Conservation (phyloP, 2,888 invertebrate species). For the Glaucopsyche alexis region DNA sequence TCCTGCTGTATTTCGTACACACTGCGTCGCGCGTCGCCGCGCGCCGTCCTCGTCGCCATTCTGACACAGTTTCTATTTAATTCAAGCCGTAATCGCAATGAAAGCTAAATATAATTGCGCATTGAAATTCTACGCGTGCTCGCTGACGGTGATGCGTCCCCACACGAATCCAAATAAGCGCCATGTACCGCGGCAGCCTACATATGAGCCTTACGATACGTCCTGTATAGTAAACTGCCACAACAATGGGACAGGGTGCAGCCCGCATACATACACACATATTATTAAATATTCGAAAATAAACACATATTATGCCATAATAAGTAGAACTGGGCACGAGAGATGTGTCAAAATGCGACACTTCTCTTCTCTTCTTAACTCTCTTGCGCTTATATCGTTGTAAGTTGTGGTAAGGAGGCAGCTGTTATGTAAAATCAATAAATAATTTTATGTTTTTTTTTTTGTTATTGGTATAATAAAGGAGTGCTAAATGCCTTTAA, state of each 20-base stretch:
- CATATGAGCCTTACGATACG: conserved; percentile 64
- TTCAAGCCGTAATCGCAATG: conserved; percentile 58
- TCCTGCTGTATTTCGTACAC: no score
- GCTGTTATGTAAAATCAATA: no score
- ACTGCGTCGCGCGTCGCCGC: neutral
- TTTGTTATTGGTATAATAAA: no score
- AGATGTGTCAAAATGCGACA: neutral
- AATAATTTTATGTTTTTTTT: no score
- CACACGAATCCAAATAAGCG: conserved; percentile 68
- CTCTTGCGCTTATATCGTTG: neutral
- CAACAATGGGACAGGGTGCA: conserved; percentile 49
- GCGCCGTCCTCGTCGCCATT: conserved; percentile 31
- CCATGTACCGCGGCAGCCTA: conserved; percentile 58
- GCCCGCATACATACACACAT: conserved; percentile 44
- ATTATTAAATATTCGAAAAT: conserved; percentile 2
- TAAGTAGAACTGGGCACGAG: neutral
- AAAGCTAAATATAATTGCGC: conserved; percentile 66
- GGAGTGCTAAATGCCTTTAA: no score
- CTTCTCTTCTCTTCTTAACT: neutral
- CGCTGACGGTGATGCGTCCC: conserved; percentile 53
- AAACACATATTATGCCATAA: neutral
- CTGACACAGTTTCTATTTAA: conserved; percentile 65
- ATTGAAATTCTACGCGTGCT: conserved; percentile 64
- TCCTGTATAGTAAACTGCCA: conserved; percentile 53
- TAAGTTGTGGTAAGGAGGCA: no score